Conservation (phyloP, 2,113 vertebrate genomes). For the Callopanchax toddi region DNA sequence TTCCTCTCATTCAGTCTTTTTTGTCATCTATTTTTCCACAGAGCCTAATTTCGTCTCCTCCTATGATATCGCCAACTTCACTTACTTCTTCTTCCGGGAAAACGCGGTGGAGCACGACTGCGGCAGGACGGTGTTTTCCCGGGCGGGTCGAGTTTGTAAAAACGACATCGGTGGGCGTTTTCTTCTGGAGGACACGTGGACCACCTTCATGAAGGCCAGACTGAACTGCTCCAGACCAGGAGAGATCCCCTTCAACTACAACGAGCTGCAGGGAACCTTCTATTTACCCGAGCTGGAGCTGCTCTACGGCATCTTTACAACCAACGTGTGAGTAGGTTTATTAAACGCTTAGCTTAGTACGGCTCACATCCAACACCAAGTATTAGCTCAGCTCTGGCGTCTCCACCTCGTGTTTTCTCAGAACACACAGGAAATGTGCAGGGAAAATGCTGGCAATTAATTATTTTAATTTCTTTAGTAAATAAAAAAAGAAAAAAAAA, state of each 20-base stretch:
- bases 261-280: slow-evolving; percentile 95
- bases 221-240: slow-evolving; percentile 95
- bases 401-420: not conserved
- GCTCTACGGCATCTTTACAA: slow-evolving; percentile 96
- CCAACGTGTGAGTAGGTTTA: slow-evolving; percentile 89
- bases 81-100: slow-evolving; percentile 98
- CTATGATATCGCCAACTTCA: slow-evolving; percentile 95
- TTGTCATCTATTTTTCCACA: slow-evolving; percentile 58
- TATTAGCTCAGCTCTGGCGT: not conserved
- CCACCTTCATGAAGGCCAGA: slow-evolving; percentile 97
- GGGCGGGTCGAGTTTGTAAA: slow-evolving; percentile 93
- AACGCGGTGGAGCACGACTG: slow-evolving; percentile 96
- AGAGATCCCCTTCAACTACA: slow-evolving; percentile 96
- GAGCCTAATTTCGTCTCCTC: slow-evolving; percentile 98
- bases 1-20: slow-evolving; percentile 12
- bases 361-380: not conserved
- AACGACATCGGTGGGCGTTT: slow-evolving; percentile 97
- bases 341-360: not conserved
- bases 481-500: no score
- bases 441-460: no score
- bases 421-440: no score
- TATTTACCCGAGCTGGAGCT: slow-evolving; percentile 94
- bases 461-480: no score
- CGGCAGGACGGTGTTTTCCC: slow-evolving; percentile 92
- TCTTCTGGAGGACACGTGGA: slow-evolving; percentile 97